These are phyloP conservation scores for Austrofundulus limnaeus DNA, from an alignment of 2,113 vertebrate genomes.

Conservation along the genomic window DNA sequence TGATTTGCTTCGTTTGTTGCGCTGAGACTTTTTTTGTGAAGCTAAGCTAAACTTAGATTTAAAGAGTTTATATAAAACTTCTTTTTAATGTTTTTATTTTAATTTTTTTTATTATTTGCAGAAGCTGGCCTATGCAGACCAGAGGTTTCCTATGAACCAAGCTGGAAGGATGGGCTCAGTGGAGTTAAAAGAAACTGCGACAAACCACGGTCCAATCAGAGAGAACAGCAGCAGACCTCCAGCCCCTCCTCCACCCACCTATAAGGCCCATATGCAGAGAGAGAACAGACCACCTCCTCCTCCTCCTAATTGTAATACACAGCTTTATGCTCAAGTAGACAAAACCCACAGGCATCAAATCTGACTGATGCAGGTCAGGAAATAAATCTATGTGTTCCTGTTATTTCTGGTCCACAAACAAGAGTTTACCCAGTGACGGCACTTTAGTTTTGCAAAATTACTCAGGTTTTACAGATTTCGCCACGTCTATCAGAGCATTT, in stretches of 20 bases:
- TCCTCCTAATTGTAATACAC: background rate
- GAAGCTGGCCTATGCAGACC: conserved; percentile 59
- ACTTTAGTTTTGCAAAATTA: conserved; percentile 40
- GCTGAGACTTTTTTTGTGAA: too few relatives aligned
- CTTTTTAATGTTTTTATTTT: too few relatives aligned
- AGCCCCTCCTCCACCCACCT: conserved; percentile 10
- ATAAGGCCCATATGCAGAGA: background rate
- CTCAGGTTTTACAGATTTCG: background rate
- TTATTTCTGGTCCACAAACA: background rate
- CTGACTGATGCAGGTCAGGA: background rate
- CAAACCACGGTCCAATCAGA: conserved; percentile 33
- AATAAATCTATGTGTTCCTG: background rate
- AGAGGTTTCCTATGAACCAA: background rate
- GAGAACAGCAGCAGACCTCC: background rate
- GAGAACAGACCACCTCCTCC: fast-evolving
- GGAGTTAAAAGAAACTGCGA: background rate
- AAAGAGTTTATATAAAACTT: too few relatives aligned
- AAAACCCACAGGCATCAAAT: background rate
- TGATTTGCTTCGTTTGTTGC: too few relatives aligned
- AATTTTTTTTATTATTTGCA: background rate
- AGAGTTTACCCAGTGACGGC: conserved; percentile 3
- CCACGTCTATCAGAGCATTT: background rate
- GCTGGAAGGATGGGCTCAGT: background rate
- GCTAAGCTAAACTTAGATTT: too few relatives aligned
- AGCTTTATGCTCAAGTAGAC: background rate